Evolutionary conservation across 2,888 invertebrate genomes (phyloP), one percentile per base, ranked within the genome.

Genomic region (Conchocele bisecta): DNA sequence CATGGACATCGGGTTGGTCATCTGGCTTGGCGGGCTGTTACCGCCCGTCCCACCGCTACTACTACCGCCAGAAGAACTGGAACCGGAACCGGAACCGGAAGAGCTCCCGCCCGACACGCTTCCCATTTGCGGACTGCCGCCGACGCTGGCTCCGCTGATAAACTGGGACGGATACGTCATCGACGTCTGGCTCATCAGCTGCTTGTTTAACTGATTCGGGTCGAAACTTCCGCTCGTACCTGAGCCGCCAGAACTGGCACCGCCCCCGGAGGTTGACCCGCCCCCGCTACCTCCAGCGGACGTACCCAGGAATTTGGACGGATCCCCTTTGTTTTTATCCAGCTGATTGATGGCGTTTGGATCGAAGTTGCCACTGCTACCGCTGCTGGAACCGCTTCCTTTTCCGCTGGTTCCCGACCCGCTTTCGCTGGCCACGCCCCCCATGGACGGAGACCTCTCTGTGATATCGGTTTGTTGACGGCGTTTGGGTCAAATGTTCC

Each of bases 291-390:
- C 31, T 13, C 54, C 39, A 26, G 54, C 72, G 29, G 64, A 64
- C 35, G 65, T 70, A 39, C 59, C 71, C 56, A 81, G 28, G 33
- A 81, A 81, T 17, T 60, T 33, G 20, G 64, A 56, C 11, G 81
- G 81, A 44, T 81, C 76, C 15, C 76, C 74, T 54, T 74, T 79
- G 51, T 81, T 81, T 37, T 76, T 70, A 15, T 74, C 67, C 9
- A 70, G 61, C 29, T 69, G 67, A n/a, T 69, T 76, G 20, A 70
- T 20, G 6, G 57, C 26, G 42, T 69, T 69, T 41, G 74, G 69
- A 54, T 61, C 61, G 48, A 67, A 67, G 4, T 63, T 59, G 2
- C 75, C 60, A 33, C 59, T 50, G 20, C 44, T 54, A 2, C 66
- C 51, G 20, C 63, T 39, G 15, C 63, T 46, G 44, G 51, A 37